These are phyloP conservation scores for Melopsittacus undulatus DNA, from an alignment of 2,797 vertebrate genomes.

Conservation along the genomic window DNA sequence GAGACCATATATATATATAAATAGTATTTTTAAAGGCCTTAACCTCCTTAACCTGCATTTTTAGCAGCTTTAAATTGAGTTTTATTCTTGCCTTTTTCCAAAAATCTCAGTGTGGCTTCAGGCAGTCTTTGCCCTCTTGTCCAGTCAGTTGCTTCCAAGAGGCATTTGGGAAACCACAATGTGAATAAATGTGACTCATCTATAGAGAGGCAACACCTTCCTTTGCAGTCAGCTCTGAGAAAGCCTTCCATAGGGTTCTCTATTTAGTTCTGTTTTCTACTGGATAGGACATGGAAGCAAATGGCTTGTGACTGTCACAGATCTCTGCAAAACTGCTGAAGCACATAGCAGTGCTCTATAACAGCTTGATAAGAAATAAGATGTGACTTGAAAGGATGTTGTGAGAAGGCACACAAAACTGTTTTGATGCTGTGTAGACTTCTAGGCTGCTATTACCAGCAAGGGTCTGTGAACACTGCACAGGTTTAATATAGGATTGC, in stretches of 20 bases:
- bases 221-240: background rate
- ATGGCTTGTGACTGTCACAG: background rate
- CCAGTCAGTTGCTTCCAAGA: background rate
- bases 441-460: background rate
- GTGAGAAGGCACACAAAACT: background rate
- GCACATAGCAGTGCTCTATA: background rate
- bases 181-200: background rate
- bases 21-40: background rate
- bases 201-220: background rate
- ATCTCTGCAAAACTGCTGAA: background rate
- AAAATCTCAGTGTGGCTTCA: background rate
- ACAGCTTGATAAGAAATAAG: background rate
- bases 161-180: conserved; percentile 33
- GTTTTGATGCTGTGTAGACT: background rate
- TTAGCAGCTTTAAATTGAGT: background rate
- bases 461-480: background rate
- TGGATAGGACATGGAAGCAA: background rate
- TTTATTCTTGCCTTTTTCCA: background rate
- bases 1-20: background rate
- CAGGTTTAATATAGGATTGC: background rate
- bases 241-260: background rate
- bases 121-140: background rate
- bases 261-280: background rate
- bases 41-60: background rate
- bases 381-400: background rate